phyloP scores from a whole-genome alignment of 2,888 invertebrate species.

The Volucella inflata region DNA sequence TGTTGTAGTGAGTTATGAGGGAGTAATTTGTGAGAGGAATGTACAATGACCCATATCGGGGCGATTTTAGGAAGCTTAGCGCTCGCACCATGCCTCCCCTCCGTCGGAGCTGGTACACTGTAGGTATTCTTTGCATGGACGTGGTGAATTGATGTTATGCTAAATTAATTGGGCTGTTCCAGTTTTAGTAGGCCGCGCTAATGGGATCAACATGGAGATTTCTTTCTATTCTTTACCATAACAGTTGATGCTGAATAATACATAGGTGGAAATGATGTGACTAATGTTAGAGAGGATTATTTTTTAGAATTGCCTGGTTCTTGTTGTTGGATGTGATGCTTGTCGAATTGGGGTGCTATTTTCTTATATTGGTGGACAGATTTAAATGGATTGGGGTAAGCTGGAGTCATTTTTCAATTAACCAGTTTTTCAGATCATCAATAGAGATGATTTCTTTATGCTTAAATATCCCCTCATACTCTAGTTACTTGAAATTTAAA shows the following conservation, averaged over 20 bases:
- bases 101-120: not conserved
- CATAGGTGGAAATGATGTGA: conserved; percentile 35
- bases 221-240: conserved; percentile 26
- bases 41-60: conserved; percentile 64
- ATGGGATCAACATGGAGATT: conserved; percentile 66
- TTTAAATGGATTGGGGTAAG: no score
- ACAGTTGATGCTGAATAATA: not conserved
- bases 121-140: conserved; percentile 55
- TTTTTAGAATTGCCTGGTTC: not conserved
- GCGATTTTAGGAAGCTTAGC: conserved; percentile 19
- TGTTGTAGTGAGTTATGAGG: conserved; percentile 61
- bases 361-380: no score
- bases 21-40: conserved; percentile 62
- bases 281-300: conserved; percentile 30
- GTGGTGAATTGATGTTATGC: conserved; percentile 66
- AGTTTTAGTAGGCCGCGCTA: conserved; percentile 66
- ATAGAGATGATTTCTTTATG: no score
- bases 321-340: no score
- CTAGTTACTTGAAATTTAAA: no score
- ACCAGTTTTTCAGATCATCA: no score
- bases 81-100: not conserved
- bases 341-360: no score
- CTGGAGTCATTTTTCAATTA: no score
- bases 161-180: conserved; percentile 73
- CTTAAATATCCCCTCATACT: no score